Percentiles rank a stretch among this genome's conserved stretches.
Evolutionary conservation across 2,888 invertebrate species (phyloP).

Genomic region (Ophion slaviceki): DNA sequence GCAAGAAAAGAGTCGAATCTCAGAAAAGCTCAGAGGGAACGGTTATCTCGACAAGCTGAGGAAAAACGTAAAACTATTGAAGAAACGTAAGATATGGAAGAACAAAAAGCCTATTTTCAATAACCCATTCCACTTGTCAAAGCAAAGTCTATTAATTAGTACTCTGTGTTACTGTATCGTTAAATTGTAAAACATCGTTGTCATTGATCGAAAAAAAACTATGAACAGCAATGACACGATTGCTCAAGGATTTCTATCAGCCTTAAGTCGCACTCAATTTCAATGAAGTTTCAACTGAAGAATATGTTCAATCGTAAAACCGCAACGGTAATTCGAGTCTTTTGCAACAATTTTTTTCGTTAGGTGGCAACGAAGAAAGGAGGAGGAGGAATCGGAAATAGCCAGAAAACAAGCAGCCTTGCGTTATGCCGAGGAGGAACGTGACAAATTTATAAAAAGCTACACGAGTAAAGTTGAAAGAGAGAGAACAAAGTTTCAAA

Average conservation of each 20-base stretch:
- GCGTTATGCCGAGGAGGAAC: conserved; percentile 66
- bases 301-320: too few relatives aligned
- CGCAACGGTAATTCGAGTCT: not conserved
- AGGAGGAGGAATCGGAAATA: conserved; percentile 72
- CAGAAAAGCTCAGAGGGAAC: conserved; percentile 65
- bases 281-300: too few relatives aligned
- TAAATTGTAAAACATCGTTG: conserved; percentile 54
- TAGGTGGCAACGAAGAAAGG: conserved; percentile 75
- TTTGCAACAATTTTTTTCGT: conserved; percentile 17
- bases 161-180: not conserved
- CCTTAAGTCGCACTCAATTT: too few relatives aligned
- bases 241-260: too few relatives aligned
- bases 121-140: conserved; percentile 15
- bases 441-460: conserved; percentile 71
- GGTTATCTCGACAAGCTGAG: conserved; percentile 61
- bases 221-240: too few relatives aligned
- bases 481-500: conserved; percentile 70
- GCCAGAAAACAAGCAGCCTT: conserved; percentile 70
- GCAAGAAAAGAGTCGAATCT: conserved; percentile 71
- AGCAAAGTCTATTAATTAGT: not conserved
- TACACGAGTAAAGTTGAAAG: conserved; percentile 74
- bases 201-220: too few relatives aligned
- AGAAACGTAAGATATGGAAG: conserved; percentile 68
- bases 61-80: conserved; percentile 68
- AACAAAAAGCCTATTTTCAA: conserved; percentile 33